Evolutionary conservation across 2,113 vertebrate genomes (phyloP), one percentile per base, ranked within the genome.

Genomic region (Damaliscus lunatus): DNA sequence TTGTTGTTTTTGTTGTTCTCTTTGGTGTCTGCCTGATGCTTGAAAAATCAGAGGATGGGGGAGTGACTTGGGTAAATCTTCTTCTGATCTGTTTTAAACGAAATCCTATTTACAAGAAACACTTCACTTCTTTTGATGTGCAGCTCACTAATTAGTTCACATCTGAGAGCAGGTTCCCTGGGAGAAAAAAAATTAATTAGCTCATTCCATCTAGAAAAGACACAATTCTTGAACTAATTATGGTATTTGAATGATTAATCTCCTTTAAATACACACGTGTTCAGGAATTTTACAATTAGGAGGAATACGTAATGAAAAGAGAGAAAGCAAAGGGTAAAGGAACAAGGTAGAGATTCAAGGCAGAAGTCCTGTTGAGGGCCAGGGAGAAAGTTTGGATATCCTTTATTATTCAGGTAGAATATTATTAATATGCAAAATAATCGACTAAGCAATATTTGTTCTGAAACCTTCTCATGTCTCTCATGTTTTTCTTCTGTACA

Each of bases 191-290:
- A 97, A 96, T 96, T 98, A 98, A 98, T 98, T 97, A 98, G 97
- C 71, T 96, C 94, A 77, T 98, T 97, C 96, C 85, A 90, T 97
- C 95, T 90, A 43, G 0, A 98, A 98, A 98, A 97, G 98, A 98
- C 90, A 97, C 96, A 97, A 98, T 98, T 97, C 95, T 93, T 98
- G 95, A 98, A 91, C 95, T 98, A 98, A 98, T 98, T 96, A 71
- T 88, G 95, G 92, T 87, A 98, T 97, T 97, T 97, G 95, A 94
- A 97, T 98, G 97, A 98, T 98, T 98, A 98, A 97, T 98, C 84
- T 96, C 87, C 90, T 97, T 98, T 98, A 96, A 98, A 98, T 96
- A 97, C 97, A 96, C 96, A 97, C 60, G 85, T 95, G 62, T 97
- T 96, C 81, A 94, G 81, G 55, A 97, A n/a, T 96, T 89, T 88